Evolutionary conservation across 1,140 invertebrate genomes (phyloP).

Genomic region (Hyles vespertilio): DNA sequence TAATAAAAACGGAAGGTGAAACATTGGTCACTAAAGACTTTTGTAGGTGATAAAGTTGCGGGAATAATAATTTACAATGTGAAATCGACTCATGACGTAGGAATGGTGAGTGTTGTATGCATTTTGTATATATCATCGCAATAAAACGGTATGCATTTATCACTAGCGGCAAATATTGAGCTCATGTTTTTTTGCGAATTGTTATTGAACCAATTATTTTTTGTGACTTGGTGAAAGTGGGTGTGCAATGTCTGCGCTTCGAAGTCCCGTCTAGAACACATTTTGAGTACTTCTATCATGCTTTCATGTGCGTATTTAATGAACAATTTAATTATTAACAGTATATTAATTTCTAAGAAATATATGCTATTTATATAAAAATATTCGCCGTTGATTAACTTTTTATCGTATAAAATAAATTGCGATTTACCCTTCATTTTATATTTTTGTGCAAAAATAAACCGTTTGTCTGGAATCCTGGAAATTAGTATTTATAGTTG

Average conservation of each 20-base stretch:
- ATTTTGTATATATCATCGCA: constrained; percentile 1
- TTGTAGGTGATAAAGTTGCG: constrained; percentile 7
- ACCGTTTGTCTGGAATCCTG: too few relatives aligned
- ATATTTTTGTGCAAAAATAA: too few relatives aligned
- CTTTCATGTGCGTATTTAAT: too few relatives aligned
- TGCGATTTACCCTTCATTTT: too few relatives aligned
- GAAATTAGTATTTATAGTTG: too few relatives aligned
- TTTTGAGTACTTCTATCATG: too few relatives aligned
- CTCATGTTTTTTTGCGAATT: constrained; percentile 5
- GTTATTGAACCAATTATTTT: constrained; percentile 12
- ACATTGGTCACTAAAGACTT: constrained; percentile 1
- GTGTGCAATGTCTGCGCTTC: background rate
- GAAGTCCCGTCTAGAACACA: background rate
- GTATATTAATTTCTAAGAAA: too few relatives aligned
- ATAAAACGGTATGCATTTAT: background rate
- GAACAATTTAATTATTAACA: too few relatives aligned
- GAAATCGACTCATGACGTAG: constrained; percentile 39
- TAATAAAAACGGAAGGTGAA: constrained; percentile 7
- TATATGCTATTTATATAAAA: too few relatives aligned
- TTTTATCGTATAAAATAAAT: too few relatives aligned
- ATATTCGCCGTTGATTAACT: too few relatives aligned
- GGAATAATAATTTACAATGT: constrained; percentile 46
- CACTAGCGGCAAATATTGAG: background rate
- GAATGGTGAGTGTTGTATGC: constrained; percentile 44
- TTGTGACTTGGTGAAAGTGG: constrained; percentile 4